phyloP scores from a whole-genome alignment of 2,797 vertebrate species.

The Enoplosus armatus region DNA sequence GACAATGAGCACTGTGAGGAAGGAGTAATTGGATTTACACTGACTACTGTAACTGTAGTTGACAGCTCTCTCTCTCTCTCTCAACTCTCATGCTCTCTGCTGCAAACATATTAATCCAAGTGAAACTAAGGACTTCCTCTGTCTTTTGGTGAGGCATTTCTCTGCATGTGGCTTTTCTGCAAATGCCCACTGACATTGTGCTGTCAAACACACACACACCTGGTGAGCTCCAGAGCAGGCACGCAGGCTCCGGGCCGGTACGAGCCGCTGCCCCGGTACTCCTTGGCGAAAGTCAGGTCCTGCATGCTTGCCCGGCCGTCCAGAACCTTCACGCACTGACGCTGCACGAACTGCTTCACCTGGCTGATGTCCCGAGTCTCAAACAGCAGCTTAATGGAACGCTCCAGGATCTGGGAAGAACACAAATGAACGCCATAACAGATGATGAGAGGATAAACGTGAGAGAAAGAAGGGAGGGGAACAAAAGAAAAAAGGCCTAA shows the following conservation, averaged over 20 bases:
- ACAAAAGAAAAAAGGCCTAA: too few relatives aligned
- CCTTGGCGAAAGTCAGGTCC: slow-evolving; percentile 98
- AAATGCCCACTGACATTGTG: slow-evolving; percentile 6
- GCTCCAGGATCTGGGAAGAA: slow-evolving; percentile 91
- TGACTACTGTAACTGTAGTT: slow-evolving; percentile 56
- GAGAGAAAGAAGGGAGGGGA: too few relatives aligned
- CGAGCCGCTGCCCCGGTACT: slow-evolving; percentile 93
- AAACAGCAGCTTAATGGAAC: slow-evolving; percentile 97
- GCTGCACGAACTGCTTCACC: slow-evolving; percentile 96
- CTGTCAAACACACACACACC: slow-evolving; percentile 78
- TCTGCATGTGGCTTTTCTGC: neutral
- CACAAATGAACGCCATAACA: neutral
- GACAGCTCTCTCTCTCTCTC: slow-evolving; percentile 24
- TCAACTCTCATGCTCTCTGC: neutral
- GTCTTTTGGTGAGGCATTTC: neutral
- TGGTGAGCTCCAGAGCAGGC: slow-evolving; percentile 95
- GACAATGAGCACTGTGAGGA: slow-evolving; percentile 68
- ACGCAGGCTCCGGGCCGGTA: slow-evolving; percentile 95
- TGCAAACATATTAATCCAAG: neutral
- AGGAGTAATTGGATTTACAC: slow-evolving; percentile 63
- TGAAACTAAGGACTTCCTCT: slow-evolving; percentile 2
- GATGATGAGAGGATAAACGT: neutral
- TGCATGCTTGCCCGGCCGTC: slow-evolving; percentile 96
- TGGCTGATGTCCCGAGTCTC: slow-evolving; percentile 97
- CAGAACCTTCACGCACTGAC: slow-evolving; percentile 94